Evolutionary conservation across 35 echinoderm and acorn worm species (phyloP), one percentile per base, ranked within the genome.

Genomic region (Stichopus chloronotus): DNA sequence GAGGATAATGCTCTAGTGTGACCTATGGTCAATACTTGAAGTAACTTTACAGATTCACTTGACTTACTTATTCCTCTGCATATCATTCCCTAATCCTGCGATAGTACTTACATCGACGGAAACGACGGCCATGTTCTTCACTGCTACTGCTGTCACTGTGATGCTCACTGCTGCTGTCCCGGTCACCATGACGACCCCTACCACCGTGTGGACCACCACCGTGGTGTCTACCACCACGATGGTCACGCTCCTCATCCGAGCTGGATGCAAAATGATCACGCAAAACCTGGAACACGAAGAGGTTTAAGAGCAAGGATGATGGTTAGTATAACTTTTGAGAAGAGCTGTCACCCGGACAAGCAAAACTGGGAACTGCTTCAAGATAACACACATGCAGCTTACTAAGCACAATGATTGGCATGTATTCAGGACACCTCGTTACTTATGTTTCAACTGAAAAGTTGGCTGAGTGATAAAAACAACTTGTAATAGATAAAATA

Each of bases 211-310:
- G 24, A 4, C 53, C 13, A 43, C 78, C 24, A 14, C 78, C 78
- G 8, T 25, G 24, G 6, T 43, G 78, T 12, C 78, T 7, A 20
- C 9, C 24, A 8, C 72, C 72, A 6, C 12, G 17, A 17, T 76
- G 17, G 24, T 24, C 24, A 16, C 17, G 13, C 8, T 81, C 78
- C 10, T 81, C 78, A 5, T 55, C 78, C 21, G 24, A 52, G 25
- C 78, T 81, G 78, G 78, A 81, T 14, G 20, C 25, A 81, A 81
- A 81, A 12, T 81, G 78, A 14, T 81, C 78, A 13, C 22, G 24
- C 6, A 81, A 25, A 25, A 81, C 25, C 78, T 81, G n/a, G 24
- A 76, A 12, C 17, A 76, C 5, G 0, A 6, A 24, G 4, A 76
- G 13, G 0, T 20, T 20, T 17, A 24, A 76, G 11, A 20, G 17